Base-by-base conservation (phyloP, 2,888 invertebrate species). In the Portevinia maculata region DNA sequence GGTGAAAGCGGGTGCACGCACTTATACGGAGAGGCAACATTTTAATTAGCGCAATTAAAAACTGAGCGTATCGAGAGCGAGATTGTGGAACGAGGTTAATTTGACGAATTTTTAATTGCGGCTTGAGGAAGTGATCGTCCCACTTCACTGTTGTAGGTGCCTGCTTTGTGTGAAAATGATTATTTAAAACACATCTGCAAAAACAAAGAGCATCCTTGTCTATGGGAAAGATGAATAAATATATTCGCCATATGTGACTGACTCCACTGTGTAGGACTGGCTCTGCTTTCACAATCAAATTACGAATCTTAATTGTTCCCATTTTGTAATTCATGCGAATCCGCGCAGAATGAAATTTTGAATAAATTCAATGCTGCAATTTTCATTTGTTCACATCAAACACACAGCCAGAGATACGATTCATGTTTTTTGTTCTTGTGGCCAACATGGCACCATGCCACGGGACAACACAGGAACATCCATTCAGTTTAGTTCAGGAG, bases 281-380 rank as follows among this genome's bases (percentile, higher is more conserved):
- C 67, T 15, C 39, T 60, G 64, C 50, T 67, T 73, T 50, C 79
- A 84, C 85, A 84, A 81, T 86, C 79, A 69, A 79, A 84, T 85
- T 76, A 81, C 78, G 60, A 84, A 85, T 85, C 85, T 83, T 84
- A 84, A 86, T 86, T 85, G 86, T 86, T 85, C 79, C 84, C 83
- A 84, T 83, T 85, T 78, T 71, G 83, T 41, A 83, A 83, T 83
- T 73, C 83, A 83, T 83, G 84, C 74, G 85, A 76, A 83, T 71
- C 79, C 64, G 73, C 30, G 59, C 73, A 84, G 79, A 84, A 84
- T 84, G 84, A 57, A 74, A 69, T 65, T 78, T 55, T 75, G 79
- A 84, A 84, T 84, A 84, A 84, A 84, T 85, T 84, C 76, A 83
- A 84, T 84, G 84, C 60, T 84, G 84, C 73, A 84, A 84, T 55